These are phyloP conservation scores for Sarcophaga caerulescens DNA, from an alignment of 2,888 invertebrate genomes.

Conservation along the genomic window DNA sequence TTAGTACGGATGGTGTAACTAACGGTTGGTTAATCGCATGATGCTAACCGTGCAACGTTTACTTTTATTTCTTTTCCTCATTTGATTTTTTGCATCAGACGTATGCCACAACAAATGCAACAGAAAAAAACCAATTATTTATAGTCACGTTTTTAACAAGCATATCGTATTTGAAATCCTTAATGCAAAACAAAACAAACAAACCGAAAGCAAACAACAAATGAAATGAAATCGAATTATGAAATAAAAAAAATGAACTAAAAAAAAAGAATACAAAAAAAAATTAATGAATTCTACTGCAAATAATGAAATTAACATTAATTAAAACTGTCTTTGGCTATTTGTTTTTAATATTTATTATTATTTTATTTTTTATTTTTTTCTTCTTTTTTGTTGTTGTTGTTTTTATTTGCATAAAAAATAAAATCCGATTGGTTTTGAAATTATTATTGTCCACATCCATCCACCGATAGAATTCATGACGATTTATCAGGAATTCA, in stretches of 20 bases:
- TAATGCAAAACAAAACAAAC: constrained; percentile 10
- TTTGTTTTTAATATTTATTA: constrained; percentile 3
- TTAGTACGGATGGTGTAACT: neutral
- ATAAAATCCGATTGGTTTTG: no score
- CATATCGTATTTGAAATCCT: constrained; percentile 7
- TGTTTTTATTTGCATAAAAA: no score
- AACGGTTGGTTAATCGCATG: neutral
- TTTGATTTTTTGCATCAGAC: neutral
- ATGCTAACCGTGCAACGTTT: neutral
- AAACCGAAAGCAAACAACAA: neutral
- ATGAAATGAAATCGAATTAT: neutral
- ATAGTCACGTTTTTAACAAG: neutral
- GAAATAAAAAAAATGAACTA: neutral
- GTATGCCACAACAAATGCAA: neutral
- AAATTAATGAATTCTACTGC: neutral
- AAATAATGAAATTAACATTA: constrained; percentile 25
- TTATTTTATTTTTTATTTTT: neutral
- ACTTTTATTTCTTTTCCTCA: neutral
- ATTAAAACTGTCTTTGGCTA: constrained; percentile 34
- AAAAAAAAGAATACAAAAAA: neutral
- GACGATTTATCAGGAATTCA: neutral
- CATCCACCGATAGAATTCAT: neutral
- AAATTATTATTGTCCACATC: no score
- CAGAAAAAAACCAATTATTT: constrained; percentile 3
- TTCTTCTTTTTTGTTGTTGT: neutral